phyloP scores from a whole-genome alignment of 2,888 invertebrate genomes.

The Dexiosoma caninum region DNA sequence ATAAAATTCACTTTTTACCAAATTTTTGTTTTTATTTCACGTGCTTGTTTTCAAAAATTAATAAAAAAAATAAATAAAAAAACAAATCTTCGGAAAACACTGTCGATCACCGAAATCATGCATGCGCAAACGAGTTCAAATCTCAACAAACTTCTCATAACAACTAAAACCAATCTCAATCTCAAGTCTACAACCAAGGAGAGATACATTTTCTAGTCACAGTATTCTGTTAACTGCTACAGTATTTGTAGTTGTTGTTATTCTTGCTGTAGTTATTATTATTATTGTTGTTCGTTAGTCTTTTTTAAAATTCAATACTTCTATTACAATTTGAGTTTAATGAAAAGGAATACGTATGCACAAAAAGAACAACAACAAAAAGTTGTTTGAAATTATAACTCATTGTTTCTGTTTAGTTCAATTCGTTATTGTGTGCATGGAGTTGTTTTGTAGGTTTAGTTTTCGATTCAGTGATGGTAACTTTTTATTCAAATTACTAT shows the following conservation, averaged over 20 bases:
- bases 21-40: background rate
- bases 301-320: conserved; percentile 31
- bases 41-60: conserved; percentile 4
- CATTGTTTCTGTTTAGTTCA: conserved; percentile 34
- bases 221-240: conserved; percentile 35
- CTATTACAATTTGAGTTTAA: conserved; percentile 36
- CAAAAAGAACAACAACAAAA: conserved; percentile 5
- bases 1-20: conserved; percentile 1
- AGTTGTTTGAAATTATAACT: conserved; percentile 44
- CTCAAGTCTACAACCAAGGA: conserved; percentile 20
- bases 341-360: background rate
- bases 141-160: conserved; percentile 60
- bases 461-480: too few species aligned
- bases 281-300: background rate
- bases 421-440: background rate
- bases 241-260: background rate
- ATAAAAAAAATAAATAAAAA: background rate
- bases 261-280: conserved; percentile 14
- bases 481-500: too few species aligned
- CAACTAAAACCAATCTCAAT: conserved; percentile 58
- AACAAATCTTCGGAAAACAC: conserved; percentile 1
- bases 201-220: conserved; percentile 52
- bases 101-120: conserved; percentile 27
- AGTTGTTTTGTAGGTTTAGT: too few species aligned
- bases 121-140: conserved; percentile 55